A percentile compares a stretch with the other conserved stretches of the same genome.
phyloP scores from a whole-genome alignment of 1,140 invertebrate species.

The Cotesia typhae region DNA sequence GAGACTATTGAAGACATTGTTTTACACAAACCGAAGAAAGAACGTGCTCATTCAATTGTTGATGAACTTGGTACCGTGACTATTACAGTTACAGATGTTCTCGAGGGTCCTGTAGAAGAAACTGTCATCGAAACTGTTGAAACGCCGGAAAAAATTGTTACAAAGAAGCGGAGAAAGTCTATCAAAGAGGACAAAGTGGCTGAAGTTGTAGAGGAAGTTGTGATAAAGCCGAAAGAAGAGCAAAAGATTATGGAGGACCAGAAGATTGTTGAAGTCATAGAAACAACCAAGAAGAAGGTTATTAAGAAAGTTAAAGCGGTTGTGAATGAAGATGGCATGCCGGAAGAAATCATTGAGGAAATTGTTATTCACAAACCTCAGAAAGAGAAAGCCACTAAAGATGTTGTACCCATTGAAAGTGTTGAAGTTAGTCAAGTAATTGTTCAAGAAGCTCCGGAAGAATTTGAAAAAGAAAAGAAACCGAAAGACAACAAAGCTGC shows the following conservation, averaged over 20 bases:
- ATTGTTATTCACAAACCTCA: conserved; percentile 40
- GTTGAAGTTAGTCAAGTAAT: conserved; percentile 39
- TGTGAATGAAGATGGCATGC: conserved; percentile 42
- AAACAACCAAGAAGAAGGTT: conserved; percentile 38
- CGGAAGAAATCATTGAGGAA: conserved; percentile 40
- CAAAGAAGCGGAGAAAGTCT: conserved; percentile 49
- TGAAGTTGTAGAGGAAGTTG: conserved; percentile 41
- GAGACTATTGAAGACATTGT: conserved; percentile 46
- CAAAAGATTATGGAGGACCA: conserved; percentile 41
- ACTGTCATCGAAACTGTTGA: conserved; percentile 46
- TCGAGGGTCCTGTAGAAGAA: conserved; percentile 37
- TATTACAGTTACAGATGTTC: conserved; percentile 36
- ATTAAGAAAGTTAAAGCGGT: conserved; percentile 43
- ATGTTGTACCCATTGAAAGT: conserved; percentile 31
- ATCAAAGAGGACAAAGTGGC: conserved; percentile 40
- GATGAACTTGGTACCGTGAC: conserved; percentile 32
- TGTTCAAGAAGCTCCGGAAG: conserved; percentile 32
- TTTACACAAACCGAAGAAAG: conserved; percentile 42
- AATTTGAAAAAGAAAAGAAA: conserved; percentile 34
- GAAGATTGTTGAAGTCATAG: conserved; percentile 41
- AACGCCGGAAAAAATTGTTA: conserved; percentile 46
- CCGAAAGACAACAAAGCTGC: conserved; percentile 37
- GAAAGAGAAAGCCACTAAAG: conserved; percentile 39
- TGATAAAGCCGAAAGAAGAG: conserved; percentile 37
- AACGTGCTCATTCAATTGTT: conserved; percentile 38